These are phyloP conservation scores for Paratilapia polleni DNA, from an alignment of 2,113 vertebrate genomes.

Conservation along the genomic window DNA sequence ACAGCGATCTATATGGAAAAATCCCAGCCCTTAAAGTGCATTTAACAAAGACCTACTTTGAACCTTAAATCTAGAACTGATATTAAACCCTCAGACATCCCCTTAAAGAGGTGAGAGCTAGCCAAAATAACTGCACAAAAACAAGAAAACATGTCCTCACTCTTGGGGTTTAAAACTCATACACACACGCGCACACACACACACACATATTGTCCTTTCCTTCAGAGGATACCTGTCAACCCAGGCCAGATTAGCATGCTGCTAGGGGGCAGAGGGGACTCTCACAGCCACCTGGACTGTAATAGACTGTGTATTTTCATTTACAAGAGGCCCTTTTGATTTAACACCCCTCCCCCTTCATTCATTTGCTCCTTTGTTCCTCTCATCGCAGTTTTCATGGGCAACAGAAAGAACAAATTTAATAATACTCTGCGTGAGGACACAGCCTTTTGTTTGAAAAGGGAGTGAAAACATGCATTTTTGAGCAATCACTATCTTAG, in stretches of 20 bases:
- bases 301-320: conserved; percentile 57
- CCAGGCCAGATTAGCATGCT: conserved; percentile 57
- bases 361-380: conserved; percentile 52
- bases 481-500: not conserved
- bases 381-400: conserved; percentile 34
- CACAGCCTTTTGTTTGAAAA: conserved; percentile 23
- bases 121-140: not conserved
- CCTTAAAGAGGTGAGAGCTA: not conserved
- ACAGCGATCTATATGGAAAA: not conserved
- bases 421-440: conserved; percentile 1
- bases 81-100: not conserved
- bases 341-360: not conserved
- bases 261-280: conserved; percentile 38
- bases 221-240: conserved; percentile 68
- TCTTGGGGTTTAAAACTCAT: not conserved
- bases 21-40: not conserved
- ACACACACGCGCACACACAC: not conserved
- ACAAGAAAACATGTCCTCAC: not conserved
- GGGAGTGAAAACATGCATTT: not conserved
- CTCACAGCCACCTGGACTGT: conserved; percentile 61
- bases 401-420: conserved; percentile 26
- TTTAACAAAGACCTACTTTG: not conserved
- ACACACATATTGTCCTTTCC: conserved; percentile 20
- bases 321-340: conserved; percentile 55
- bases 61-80: not conserved